Evolutionary conservation across 2,888 invertebrate genomes (phyloP), one percentile per base, ranked within the genome.

Genomic region (Phrixothrix hirtus): DNA sequence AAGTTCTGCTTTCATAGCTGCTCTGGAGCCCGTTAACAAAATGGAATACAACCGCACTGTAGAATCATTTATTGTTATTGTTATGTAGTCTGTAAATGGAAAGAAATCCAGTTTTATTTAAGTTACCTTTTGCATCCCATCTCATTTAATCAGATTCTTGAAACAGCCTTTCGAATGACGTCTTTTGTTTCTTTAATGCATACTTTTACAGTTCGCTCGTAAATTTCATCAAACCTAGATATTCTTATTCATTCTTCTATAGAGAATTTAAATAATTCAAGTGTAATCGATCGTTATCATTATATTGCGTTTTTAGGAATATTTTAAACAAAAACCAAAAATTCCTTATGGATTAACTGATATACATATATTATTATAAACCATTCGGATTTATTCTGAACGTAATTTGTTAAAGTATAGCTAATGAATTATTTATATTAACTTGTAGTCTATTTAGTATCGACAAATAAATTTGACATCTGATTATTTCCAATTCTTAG

Each of bases 111-210:
- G 37, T 39, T 47, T 47, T 46, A 47, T 53, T 53, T 27, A 47
- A 47, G 46, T 47, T 48, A 21, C 48, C 27, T 29, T 41, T 48
- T 48, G 39, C 39, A 39, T 48, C 41, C 41, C 48, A 48, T 48
- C 48, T 48, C 48, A 34, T 48, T 48, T 48, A 48, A 48, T 48
- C 48, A 48, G 48, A 48, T 41, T 48, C 31, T 14, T 34, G 41
- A 15, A 39, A 32, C 21, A n/a, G 31, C 15, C 12, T 16, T 46
- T 31, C 29, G 25, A 32, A 37, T 37, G 31, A 46, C 31, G 37
- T 32, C 46, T 25, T 37, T 31, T 25, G 25, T 38, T 37, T 6
- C 13, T 31, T 14, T 37, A 32, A 32, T 34, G 42, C n/a, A 25
- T 21, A 10, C 17, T 43, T 32, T 32, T 43, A 43, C 17, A 25